phyloP scores from a whole-genome alignment of 2,888 invertebrate genomes.

The Crocallis elinguaria region DNA sequence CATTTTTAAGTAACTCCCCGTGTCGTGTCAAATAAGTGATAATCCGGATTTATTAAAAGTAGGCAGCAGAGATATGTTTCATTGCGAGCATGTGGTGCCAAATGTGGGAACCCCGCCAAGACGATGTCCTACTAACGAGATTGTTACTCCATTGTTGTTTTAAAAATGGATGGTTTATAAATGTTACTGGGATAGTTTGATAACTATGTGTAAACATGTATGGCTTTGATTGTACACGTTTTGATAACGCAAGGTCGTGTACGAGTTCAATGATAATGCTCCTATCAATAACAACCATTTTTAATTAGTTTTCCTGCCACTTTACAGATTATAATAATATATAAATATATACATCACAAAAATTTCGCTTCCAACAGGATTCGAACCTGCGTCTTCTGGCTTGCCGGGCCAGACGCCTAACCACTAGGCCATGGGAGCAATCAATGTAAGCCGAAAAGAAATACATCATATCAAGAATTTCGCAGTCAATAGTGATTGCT shows the following conservation, averaged over 20 bases:
- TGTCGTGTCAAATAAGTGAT: constrained; percentile 68
- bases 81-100: constrained; percentile 78
- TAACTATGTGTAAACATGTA: constrained; percentile 35
- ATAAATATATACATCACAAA: no score
- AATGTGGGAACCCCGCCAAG: constrained; percentile 84
- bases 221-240: constrained; percentile 35
- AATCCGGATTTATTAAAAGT: constrained; percentile 82
- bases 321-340: no score
- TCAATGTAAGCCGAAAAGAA: no score
- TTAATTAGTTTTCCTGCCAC: no score
- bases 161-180: constrained; percentile 55
- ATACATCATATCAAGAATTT: no score
- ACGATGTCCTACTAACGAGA: constrained; percentile 77
- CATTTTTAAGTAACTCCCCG: constrained; percentile 47
- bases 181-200: constrained; percentile 31
- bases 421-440: no score
- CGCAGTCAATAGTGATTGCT: no score
- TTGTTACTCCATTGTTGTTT: constrained; percentile 77
- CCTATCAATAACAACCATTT: neutral
- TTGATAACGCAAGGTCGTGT: constrained; percentile 25
- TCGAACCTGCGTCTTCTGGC: no score
- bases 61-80: constrained; percentile 69
- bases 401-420: no score
- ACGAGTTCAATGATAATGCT: neutral
- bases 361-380: no score